phyloP scores from a whole-genome alignment of 2,113 vertebrate species.

The Clarias gariepinus region DNA sequence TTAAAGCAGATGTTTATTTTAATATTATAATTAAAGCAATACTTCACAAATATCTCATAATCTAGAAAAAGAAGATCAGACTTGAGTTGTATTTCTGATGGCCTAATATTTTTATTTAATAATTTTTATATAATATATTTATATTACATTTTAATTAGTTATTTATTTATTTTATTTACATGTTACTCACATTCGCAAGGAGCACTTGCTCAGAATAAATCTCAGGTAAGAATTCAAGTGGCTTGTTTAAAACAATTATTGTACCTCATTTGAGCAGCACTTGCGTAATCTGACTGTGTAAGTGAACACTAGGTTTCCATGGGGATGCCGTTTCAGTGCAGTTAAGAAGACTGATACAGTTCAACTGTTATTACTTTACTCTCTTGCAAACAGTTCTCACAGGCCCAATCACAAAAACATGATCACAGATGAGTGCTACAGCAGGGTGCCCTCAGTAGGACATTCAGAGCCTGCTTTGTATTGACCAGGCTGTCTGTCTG shows the following conservation, averaged over 20 bases:
- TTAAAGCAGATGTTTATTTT: neutral
- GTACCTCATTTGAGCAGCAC: conserved; percentile 8
- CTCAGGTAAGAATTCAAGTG: neutral
- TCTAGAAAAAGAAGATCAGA: neutral
- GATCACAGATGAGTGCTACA: neutral
- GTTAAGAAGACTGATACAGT: conserved; percentile 7
- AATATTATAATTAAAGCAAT: neutral
- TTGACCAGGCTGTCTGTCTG: conserved; percentile 31
- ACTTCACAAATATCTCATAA: neutral
- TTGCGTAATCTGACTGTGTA: conserved; percentile 25
- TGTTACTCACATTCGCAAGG: neutral
- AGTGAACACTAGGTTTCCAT: conserved; percentile 29
- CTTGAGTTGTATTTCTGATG: conserved; percentile 4
- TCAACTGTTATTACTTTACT: conserved; percentile 21
- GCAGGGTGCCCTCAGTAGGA: conserved; percentile 27
- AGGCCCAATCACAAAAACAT: conserved; percentile 3
- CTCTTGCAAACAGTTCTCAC: conserved; percentile 16
- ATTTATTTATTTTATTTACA: neutral
- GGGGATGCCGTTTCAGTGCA: neutral
- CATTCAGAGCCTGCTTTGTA: conserved; percentile 33
- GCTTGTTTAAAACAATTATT: conserved; percentile 12
- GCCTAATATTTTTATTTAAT: neutral
- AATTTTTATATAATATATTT: neutral
- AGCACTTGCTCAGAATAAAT: neutral
- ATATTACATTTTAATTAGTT: neutral